Evolutionary conservation across 2,113 vertebrate genomes (phyloP).

Genomic region (Callocephalon fimbriatum): DNA sequence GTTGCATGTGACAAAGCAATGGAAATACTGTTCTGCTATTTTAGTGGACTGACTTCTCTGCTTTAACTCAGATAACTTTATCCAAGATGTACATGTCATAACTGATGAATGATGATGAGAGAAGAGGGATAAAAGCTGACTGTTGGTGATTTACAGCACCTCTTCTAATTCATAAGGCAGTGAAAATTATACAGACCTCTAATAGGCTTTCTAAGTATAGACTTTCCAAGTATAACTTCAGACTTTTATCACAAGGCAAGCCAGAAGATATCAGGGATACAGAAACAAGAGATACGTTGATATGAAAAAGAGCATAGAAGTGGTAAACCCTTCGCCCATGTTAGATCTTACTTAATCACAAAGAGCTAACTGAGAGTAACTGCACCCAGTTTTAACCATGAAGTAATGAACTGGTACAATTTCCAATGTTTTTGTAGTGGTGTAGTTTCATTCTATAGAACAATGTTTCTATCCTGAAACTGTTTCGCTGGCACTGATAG

Average conservation of each 20-base stretch:
- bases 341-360: neutral
- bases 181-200: neutral
- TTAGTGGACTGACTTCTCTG: neutral
- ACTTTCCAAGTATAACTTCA: slow-evolving; percentile 24
- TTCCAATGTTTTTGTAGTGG: neutral
- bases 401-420: neutral
- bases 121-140: neutral
- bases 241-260: neutral
- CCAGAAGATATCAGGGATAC: neutral
- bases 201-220: slow-evolving; percentile 36
- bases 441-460: neutral
- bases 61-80: neutral
- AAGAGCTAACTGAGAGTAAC: neutral
- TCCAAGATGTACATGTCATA: neutral
- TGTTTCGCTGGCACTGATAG: neutral
- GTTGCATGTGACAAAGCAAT: neutral
- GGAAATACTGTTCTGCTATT: neutral
- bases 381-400: neutral
- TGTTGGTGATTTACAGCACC: neutral
- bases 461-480: neutral
- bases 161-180: neutral
- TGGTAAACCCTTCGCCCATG: neutral
- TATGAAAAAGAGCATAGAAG: neutral
- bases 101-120: neutral
- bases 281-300: neutral